A percentile compares a stretch with the other conserved stretches of the same genome.
phyloP scores from a whole-genome alignment of 35 echinoderm and acorn worm genomes.

The Anneissia japonica region DNA sequence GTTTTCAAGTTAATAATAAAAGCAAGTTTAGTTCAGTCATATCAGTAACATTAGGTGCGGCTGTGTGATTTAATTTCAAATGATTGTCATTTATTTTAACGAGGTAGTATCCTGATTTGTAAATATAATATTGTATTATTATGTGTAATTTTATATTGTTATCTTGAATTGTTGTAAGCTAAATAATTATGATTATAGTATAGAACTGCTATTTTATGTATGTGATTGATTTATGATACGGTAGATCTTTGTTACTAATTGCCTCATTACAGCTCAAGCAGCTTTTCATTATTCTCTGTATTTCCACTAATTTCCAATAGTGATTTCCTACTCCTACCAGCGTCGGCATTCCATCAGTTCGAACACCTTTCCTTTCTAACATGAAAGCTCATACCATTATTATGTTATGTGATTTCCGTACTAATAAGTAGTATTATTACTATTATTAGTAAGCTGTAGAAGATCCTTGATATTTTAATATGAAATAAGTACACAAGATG shows the following conservation, averaged over 20 bases:
- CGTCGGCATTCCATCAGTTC: not conserved
- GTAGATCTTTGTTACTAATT: not conserved
- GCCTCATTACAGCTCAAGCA: not conserved
- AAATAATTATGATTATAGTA: not conserved
- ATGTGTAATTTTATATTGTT: too few species aligned
- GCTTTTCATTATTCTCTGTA: not conserved
- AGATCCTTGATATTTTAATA: not conserved
- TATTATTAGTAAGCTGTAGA: too few species aligned
- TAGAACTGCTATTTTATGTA: not conserved
- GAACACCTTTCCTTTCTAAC: not conserved
- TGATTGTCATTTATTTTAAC: too few species aligned
- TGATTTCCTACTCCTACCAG: not conserved
- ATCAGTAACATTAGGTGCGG: too few species aligned
- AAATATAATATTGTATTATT: too few species aligned
- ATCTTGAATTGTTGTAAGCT: too few species aligned
- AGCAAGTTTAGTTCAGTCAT: too few species aligned
- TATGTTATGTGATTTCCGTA: not conserved
- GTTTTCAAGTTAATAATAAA: too few species aligned
- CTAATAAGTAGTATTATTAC: not conserved
- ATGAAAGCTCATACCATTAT: not conserved
- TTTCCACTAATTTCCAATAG: not conserved
- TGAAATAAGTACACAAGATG: not conserved
- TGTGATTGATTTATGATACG: not conserved
- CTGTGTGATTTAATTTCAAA: too few species aligned
- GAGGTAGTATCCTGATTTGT: too few species aligned